Evolutionary conservation across 1,140 invertebrate species (phyloP).

Genomic region (Papilio machaon): DNA sequence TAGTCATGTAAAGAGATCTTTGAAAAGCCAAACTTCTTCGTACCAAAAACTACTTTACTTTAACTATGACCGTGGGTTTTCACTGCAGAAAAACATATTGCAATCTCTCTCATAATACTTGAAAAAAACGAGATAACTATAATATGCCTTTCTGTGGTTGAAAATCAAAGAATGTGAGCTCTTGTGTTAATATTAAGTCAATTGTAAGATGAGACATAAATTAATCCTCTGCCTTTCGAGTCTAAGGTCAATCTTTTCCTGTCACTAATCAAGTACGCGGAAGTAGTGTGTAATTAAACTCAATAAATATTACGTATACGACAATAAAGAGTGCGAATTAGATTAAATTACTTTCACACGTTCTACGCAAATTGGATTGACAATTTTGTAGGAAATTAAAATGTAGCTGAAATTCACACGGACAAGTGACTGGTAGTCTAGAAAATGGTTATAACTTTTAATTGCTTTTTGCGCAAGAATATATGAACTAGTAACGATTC

Average conservation of each 20-base stretch:
- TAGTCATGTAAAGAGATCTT: background rate
- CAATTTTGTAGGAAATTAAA: conserved; percentile 8
- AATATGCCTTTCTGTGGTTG: background rate
- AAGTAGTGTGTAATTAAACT: background rate
- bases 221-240: background rate
- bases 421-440: conserved; percentile 9
- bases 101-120: background rate
- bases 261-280: background rate
- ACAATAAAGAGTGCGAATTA: background rate
- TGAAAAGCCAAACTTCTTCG: background rate
- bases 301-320: background rate
- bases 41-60: background rate
- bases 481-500: background rate
- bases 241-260: background rate
- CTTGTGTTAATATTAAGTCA: background rate
- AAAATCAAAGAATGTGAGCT: too few relatives aligned
- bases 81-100: background rate
- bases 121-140: background rate
- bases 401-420: conserved; percentile 4
- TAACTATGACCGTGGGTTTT: background rate
- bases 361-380: background rate
- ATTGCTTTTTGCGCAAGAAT: conserved; percentile 30
- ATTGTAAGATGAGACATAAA: background rate
- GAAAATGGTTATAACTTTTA: conserved; percentile 8
- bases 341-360: conserved; percentile 10